These are phyloP conservation scores for Cryptomyrus ogoouensis DNA, from an alignment of 2,113 vertebrate species.

Conservation along the genomic window DNA sequence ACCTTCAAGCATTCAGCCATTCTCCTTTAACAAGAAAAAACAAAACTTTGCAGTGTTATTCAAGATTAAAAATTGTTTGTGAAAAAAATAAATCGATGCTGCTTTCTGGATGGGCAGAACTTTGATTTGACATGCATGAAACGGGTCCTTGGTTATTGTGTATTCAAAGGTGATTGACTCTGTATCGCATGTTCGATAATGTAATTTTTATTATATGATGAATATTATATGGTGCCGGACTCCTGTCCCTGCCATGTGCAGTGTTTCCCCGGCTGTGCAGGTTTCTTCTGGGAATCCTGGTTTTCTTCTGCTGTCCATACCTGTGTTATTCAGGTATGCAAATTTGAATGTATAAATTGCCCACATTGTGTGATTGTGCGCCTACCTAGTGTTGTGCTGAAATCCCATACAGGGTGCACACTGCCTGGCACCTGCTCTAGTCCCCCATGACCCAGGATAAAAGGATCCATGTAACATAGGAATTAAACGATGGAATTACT, in stretches of 20 bases:
- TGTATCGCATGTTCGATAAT: background rate
- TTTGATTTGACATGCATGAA: background rate
- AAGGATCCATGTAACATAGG: background rate
- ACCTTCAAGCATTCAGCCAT: background rate
- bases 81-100: background rate
- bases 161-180: background rate
- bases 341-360: background rate
- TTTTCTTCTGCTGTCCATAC: background rate
- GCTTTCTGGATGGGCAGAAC: background rate
- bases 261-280: background rate
- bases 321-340: background rate
- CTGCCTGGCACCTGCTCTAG: background rate
- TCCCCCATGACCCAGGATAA: background rate
- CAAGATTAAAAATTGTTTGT: background rate
- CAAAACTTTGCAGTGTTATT: background rate
- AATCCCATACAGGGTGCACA: background rate
- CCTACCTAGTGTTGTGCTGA: background rate
- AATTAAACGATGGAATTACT: background rate
- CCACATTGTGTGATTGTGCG: background rate
- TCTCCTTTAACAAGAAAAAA: background rate
- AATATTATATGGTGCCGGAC: background rate
- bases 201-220: conserved; percentile 32
- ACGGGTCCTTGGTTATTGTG: background rate
- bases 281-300: background rate
- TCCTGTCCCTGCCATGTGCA: background rate